Evolutionary conservation across 2,797 vertebrate species (phyloP).

Genomic region (Heliangelus exortis): DNA sequence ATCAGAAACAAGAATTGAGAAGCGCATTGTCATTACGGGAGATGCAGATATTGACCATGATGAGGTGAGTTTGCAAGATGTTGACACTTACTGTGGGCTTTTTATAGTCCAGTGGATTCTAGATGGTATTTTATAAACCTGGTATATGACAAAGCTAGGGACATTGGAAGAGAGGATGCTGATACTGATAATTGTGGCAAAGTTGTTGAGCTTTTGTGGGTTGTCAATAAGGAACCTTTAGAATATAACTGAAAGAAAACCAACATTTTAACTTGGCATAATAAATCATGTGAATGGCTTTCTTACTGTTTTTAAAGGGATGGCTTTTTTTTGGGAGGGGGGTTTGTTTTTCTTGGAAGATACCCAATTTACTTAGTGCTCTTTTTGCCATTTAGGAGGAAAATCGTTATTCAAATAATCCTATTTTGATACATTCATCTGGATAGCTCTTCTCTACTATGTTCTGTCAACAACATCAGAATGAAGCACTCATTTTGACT

Average conservation of each 20-base stretch:
- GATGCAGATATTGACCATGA: slow-evolving; percentile 98
- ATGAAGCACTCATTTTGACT: neutral
- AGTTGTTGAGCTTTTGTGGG: neutral
- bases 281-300: neutral
- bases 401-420: slow-evolving; percentile 19
- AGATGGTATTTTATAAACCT: neutral
- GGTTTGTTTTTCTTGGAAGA: neutral
- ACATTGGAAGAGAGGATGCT: neutral
- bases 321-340: neutral
- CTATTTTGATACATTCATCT: neutral
- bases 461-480: neutral
- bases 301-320: neutral
- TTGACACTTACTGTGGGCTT: neutral
- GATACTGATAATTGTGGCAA: neutral
- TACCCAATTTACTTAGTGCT: neutral
- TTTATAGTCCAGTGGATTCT: neutral
- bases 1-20: slow-evolving; percentile 98
- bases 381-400: neutral
- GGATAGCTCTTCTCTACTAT: neutral
- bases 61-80: slow-evolving; percentile 83
- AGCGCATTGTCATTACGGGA: slow-evolving; percentile 97
- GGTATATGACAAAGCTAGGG: neutral
- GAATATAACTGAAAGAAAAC: neutral
- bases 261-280: neutral
- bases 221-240: neutral